These are phyloP conservation scores for Aythya baeri DNA, from an alignment of 2,113 vertebrate genomes.

Conservation along the genomic window DNA sequence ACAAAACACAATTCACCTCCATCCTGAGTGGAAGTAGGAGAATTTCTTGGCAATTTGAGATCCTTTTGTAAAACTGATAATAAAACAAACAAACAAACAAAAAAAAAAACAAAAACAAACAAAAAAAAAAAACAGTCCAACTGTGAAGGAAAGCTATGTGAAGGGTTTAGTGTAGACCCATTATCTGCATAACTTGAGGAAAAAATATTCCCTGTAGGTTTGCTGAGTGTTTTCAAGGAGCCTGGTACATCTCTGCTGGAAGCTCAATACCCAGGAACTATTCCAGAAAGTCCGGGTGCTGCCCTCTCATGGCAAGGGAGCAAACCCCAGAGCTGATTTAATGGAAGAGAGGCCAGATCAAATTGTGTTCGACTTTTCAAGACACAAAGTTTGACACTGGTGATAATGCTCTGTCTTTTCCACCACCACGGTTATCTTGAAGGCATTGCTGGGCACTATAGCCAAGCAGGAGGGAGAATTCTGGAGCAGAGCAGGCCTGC, in stretches of 20 bases:
- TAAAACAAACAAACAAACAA: background rate
- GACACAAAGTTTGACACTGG: fast-evolving
- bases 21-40: background rate
- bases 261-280: background rate
- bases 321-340: background rate
- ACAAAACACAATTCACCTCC: background rate
- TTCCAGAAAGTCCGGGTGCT: background rate
- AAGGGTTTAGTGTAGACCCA: background rate
- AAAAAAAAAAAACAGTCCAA: background rate
- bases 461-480: fast-evolving
- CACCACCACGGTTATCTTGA: background rate
- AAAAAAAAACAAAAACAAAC: no score
- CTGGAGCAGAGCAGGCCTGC: background rate
- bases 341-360: fast-evolving
- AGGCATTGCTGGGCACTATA: background rate
- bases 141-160: background rate
- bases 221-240: background rate
- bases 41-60: slow-evolving; percentile 5
- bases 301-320: background rate
- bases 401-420: background rate
- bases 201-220: background rate
- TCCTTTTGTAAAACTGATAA: background rate
- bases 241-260: background rate
- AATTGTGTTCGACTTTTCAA: background rate
- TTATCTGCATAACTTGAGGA: background rate